Conservation (phyloP, 2,888 invertebrate genomes). For the Agrochola macilenta region DNA sequence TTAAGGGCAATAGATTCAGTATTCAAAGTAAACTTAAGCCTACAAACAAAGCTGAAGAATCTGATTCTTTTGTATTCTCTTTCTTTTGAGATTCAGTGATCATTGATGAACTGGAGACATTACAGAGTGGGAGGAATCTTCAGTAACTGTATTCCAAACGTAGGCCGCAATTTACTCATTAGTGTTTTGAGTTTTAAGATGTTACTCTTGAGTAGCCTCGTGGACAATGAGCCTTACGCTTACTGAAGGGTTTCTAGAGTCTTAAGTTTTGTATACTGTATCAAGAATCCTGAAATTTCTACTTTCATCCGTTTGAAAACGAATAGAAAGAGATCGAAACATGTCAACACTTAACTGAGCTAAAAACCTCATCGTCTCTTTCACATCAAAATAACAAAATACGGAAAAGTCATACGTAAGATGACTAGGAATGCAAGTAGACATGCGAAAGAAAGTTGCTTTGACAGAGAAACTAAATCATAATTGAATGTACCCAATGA, state of each 20-base stretch:
- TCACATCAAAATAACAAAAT: slow-evolving; percentile 35
- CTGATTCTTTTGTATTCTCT: not conserved
- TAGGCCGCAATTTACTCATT: not conserved
- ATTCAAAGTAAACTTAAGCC: not conserved
- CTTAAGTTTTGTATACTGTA: not conserved
- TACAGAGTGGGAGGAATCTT: not conserved
- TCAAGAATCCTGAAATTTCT: not conserved
- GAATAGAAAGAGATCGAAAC: not conserved
- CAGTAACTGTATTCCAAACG: not conserved
- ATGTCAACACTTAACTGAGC: not conserved
- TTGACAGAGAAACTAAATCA: slow-evolving; percentile 61
- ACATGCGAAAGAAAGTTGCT: slow-evolving; percentile 65
- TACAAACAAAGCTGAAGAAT: not conserved
- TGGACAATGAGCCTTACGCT: not conserved
- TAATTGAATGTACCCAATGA: slow-evolving; percentile 46
- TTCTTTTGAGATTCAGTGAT: too few relatives aligned
- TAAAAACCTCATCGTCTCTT: not conserved
- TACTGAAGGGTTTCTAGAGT: too few relatives aligned
- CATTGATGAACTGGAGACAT: not conserved
- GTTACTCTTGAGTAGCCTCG: not conserved
- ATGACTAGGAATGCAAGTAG: slow-evolving; percentile 55
- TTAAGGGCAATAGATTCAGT: too few relatives aligned
- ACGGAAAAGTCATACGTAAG: slow-evolving; percentile 29
- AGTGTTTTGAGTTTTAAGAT: not conserved
- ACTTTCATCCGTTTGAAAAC: not conserved